These are phyloP conservation scores for Tapirus indicus DNA, from an alignment of 2,797 vertebrate genomes.

Conservation along the genomic window DNA sequence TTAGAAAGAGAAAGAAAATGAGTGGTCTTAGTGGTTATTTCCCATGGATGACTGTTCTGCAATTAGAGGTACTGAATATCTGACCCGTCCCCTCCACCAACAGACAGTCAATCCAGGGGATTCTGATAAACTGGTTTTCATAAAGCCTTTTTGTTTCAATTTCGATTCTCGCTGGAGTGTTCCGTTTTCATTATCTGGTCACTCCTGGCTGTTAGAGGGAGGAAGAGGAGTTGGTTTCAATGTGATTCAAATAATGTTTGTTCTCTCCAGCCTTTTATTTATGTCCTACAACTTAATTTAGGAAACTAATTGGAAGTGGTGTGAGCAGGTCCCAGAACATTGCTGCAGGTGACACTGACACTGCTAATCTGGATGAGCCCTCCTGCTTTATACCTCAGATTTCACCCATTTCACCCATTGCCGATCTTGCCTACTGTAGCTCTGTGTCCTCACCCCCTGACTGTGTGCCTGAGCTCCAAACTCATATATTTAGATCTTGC, in stretches of 20 bases:
- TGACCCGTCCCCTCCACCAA: not conserved
- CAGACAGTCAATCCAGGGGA: not conserved
- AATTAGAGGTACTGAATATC: not conserved
- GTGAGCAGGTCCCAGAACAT: not conserved
- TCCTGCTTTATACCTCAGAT: not conserved
- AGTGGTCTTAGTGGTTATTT: not conserved
- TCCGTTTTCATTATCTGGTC: not conserved
- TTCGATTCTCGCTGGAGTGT: not conserved
- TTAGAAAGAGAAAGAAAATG: not conserved
- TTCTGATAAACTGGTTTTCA: not conserved
- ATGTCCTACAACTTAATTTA: not conserved
- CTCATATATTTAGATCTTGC: not conserved
- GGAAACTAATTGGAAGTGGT: not conserved
- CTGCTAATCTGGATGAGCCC: not conserved
- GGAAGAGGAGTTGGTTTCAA: not conserved
- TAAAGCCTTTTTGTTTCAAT: not conserved
- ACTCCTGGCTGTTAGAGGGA: not conserved
- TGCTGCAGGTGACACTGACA: not conserved
- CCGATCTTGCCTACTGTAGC: not conserved
- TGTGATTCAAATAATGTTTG: conserved; percentile 10
- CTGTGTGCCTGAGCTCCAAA: not conserved
- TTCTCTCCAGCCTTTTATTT: conserved; percentile 12
- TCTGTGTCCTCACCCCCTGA: not conserved
- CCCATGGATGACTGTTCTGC: not conserved
- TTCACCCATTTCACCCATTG: not conserved